Evolutionary conservation across 2,113 vertebrate genomes (phyloP).

Genomic region (Edolisoma coerulescens): DNA sequence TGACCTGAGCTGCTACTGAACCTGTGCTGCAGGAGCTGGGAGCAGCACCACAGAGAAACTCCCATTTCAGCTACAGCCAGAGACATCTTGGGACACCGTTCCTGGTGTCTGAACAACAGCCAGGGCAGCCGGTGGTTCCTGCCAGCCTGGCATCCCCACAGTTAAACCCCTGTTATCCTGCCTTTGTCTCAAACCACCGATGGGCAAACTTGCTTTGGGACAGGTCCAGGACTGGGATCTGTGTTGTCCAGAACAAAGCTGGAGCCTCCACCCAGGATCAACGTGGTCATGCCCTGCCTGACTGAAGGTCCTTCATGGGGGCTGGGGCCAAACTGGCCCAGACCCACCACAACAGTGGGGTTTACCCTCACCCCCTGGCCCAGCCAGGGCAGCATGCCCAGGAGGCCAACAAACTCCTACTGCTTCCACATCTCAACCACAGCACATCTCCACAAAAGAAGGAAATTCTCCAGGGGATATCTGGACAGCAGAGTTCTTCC

Average conservation of each 20-base stretch:
- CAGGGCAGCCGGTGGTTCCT: fast-evolving
- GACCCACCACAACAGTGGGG: fast-evolving
- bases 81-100: fast-evolving
- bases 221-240: background rate
- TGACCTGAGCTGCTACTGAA: background rate
- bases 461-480: background rate
- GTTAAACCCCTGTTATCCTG: background rate
- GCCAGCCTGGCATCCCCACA: background rate
- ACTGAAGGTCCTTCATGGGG: background rate
- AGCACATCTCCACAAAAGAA: background rate
- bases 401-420: background rate
- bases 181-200: background rate
- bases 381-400: background rate
- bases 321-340: background rate
- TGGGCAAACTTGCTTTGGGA: background rate
- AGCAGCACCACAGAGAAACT: background rate
- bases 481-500: background rate
- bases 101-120: background rate
- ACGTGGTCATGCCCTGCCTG: too few species aligned
- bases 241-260: fast-evolving
- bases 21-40: background rate
- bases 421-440: background rate
- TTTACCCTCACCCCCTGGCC: background rate
- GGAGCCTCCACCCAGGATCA: background rate
- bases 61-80: background rate